Evolutionary conservation across 2,113 vertebrate genomes (phyloP).

Genomic region (Cricetomys ansorgei): DNA sequence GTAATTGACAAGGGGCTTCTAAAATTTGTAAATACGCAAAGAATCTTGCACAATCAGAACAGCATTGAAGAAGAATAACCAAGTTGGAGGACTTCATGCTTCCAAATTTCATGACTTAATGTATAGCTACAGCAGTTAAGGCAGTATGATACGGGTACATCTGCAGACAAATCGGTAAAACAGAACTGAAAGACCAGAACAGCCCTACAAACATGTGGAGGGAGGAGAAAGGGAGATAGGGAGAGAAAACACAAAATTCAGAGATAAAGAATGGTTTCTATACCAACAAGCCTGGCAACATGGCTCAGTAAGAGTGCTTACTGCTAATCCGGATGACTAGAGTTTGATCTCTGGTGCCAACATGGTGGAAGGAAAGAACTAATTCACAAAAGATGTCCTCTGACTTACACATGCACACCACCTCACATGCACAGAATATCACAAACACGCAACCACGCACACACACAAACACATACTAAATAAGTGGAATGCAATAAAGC

Average conservation of each 20-base stretch:
- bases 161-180: not conserved
- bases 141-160: not conserved
- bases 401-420: not conserved
- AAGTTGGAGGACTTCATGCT: not conserved
- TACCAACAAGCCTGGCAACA: not conserved
- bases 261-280: not conserved
- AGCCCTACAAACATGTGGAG: not conserved
- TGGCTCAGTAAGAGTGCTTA: not conserved
- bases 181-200: not conserved
- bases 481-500: not conserved
- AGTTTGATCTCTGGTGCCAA: not conserved
- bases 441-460: not conserved
- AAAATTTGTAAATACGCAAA: constrained; percentile 8
- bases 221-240: not conserved
- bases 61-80: not conserved
- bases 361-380: not conserved
- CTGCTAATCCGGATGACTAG: not conserved
- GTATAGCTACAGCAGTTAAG: not conserved
- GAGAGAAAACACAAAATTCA: not conserved
- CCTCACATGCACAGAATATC: not conserved
- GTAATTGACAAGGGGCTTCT: not conserved
- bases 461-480: not conserved
- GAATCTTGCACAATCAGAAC: not conserved
- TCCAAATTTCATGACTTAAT: not conserved
- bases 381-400: not conserved